phyloP scores from a whole-genome alignment of 2,113 vertebrate species.

The Regulus satrapa region DNA sequence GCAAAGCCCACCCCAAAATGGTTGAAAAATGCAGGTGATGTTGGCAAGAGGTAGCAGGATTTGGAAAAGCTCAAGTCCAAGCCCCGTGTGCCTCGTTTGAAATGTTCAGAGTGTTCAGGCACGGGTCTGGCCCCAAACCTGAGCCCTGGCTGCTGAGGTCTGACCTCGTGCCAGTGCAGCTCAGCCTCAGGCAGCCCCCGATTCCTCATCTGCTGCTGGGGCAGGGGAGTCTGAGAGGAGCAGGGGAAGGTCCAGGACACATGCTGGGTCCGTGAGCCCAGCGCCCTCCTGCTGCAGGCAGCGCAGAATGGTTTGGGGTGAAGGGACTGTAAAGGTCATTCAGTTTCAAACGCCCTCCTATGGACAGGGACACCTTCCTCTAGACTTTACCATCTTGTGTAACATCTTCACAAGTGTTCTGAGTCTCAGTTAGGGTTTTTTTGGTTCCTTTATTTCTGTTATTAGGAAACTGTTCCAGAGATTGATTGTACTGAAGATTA shows the following conservation, averaged over 20 bases:
- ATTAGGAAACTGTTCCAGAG: background rate
- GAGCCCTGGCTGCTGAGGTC: background rate
- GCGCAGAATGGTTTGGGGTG: background rate
- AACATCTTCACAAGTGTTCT: rapidly evolving
- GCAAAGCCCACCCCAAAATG: background rate
- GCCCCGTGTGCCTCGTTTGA: background rate
- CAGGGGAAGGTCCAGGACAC: background rate
- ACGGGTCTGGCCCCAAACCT: background rate
- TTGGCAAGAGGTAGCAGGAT: background rate
- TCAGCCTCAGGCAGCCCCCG: rapidly evolving
- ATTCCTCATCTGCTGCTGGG: background rate
- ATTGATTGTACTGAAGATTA: background rate
- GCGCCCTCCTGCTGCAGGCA: background rate
- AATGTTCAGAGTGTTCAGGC: rapidly evolving
- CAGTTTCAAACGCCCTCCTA: background rate
- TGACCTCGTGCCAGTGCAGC: background rate
- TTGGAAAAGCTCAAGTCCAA: background rate
- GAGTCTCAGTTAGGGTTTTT: rapidly evolving
- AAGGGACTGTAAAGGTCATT: background rate
- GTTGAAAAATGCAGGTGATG: background rate
- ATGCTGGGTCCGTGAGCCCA: rapidly evolving
- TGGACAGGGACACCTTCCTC: background rate
- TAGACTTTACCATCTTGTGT: background rate
- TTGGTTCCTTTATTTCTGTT: background rate
- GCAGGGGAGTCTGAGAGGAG: background rate